A percentile compares a stretch with the other conserved stretches of the same genome.
Conservation (phyloP, 2,113 vertebrate species). For the Hyperopisus bebe region DNA sequence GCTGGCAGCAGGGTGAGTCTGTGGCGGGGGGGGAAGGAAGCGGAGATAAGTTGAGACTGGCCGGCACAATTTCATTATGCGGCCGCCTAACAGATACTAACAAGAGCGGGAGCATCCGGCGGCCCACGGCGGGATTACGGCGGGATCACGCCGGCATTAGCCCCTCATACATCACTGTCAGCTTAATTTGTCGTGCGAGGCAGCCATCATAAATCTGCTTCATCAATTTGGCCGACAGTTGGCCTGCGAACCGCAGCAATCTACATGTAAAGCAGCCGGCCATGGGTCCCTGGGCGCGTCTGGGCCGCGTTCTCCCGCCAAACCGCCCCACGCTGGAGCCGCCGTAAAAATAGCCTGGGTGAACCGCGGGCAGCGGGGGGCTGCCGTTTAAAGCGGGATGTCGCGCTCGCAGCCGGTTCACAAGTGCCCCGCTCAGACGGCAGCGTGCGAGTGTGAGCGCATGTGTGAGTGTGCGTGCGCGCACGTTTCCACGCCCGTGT, state of each 20-base stretch:
- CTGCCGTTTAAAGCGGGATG: slow-evolving; percentile 16
- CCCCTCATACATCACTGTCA: slow-evolving; percentile 93
- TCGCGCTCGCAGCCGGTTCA: slow-evolving; percentile 23
- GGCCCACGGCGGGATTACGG: slow-evolving; percentile 43
- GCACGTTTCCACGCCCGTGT: neutral
- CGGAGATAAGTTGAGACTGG: slow-evolving; percentile 68
- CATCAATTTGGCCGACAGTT: slow-evolving; percentile 77
- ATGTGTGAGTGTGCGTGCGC: neutral
- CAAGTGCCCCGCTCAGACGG: neutral
- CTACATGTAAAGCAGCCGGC: slow-evolving; percentile 54
- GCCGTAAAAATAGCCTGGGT: slow-evolving; percentile 35
- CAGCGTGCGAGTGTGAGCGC: neutral
- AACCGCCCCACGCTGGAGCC: slow-evolving; percentile 32
- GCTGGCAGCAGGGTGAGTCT: slow-evolving; percentile 93
- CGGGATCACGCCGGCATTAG: slow-evolving; percentile 73
- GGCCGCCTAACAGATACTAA: slow-evolving; percentile 82
- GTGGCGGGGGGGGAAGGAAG: slow-evolving; percentile 41
- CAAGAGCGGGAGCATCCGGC: slow-evolving; percentile 76
- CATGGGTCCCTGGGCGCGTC: slow-evolving; percentile 41
- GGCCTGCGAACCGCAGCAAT: slow-evolving; percentile 58
- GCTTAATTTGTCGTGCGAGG: slow-evolving; percentile 95
- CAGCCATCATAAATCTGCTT: slow-evolving; percentile 90
- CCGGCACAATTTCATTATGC: slow-evolving; percentile 80
- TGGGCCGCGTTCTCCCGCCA: slow-evolving; percentile 11
- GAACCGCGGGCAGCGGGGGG: neutral